Conservation (phyloP, 2,888 invertebrate genomes). For the Liopterus haemorrhoidalis region DNA sequence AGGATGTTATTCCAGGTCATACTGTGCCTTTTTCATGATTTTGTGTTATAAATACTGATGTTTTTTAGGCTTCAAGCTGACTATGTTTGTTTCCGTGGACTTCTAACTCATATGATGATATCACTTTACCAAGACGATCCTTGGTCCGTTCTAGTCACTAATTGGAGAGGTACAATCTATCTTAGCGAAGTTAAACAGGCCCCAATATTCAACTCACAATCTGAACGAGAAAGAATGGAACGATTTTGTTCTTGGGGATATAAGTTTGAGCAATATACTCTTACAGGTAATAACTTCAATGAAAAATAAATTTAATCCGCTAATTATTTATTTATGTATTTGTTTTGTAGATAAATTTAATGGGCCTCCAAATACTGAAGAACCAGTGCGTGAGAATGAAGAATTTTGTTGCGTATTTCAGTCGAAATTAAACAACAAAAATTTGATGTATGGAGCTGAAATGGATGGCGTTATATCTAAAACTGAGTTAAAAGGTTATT, state of each 20-base stretch:
- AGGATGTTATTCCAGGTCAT: no score
- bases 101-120: constrained; percentile 16
- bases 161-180: constrained; percentile 17
- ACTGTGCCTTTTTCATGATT: no score
- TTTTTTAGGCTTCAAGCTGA: constrained; percentile 15
- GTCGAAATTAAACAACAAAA: constrained; percentile 13
- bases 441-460: constrained; percentile 16
- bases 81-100: constrained; percentile 17
- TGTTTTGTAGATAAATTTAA: constrained; percentile 12
- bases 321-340: no score
- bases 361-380: constrained; percentile 8
- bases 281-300: constrained; percentile 15
- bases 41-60: no score
- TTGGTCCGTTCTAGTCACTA: constrained; percentile 15
- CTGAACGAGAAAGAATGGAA: constrained; percentile 10
- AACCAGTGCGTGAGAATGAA: constrained; percentile 16
- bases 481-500: constrained; percentile 13
- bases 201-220: constrained; percentile 1
- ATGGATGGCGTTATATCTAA: constrained; percentile 9
- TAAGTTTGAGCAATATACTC: constrained; percentile 19
- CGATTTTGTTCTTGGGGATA: constrained; percentile 20
- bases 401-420: constrained; percentile 19
- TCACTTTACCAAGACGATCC: constrained; percentile 13
- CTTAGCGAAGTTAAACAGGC: constrained; percentile 9
- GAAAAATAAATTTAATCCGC: no score